Conservation (phyloP, 2,888 invertebrate genomes). For the Geophilus truncorum region DNA sequence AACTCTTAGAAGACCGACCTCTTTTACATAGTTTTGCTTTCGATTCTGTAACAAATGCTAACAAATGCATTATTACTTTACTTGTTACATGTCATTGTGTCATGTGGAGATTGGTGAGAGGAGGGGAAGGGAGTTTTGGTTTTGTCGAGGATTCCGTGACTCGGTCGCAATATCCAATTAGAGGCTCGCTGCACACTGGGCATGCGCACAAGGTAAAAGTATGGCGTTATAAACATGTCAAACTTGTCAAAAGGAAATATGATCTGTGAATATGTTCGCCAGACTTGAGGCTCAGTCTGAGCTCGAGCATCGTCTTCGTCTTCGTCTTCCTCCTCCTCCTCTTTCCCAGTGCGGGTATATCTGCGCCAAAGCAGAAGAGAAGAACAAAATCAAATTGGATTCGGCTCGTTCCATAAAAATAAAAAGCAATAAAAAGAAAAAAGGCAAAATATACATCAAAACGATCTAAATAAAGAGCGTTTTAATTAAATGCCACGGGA, state of each 20-base stretch:
- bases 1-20: too few species aligned
- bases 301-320: not conserved
- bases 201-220: slow-evolving; percentile 16
- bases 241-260: slow-evolving; percentile 20
- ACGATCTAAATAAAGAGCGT: not conserved
- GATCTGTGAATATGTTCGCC: slow-evolving; percentile 16
- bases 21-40: too few species aligned
- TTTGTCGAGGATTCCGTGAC: not conserved
- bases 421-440: not conserved
- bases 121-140: too few species aligned
- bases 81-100: too few species aligned
- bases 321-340: too few species aligned
- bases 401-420: not conserved
- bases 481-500: not conserved
- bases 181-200: slow-evolving; percentile 3
- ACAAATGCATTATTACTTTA: too few species aligned
- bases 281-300: not conserved
- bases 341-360: not conserved
- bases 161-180: not conserved
- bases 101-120: too few species aligned
- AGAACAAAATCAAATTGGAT: slow-evolving; percentile 15
- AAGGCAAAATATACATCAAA: not conserved
- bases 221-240: slow-evolving; percentile 20
- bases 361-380: not conserved
- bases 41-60: too few species aligned